phyloP scores from a whole-genome alignment of 1,140 invertebrate species.

The Battus philenor region DNA sequence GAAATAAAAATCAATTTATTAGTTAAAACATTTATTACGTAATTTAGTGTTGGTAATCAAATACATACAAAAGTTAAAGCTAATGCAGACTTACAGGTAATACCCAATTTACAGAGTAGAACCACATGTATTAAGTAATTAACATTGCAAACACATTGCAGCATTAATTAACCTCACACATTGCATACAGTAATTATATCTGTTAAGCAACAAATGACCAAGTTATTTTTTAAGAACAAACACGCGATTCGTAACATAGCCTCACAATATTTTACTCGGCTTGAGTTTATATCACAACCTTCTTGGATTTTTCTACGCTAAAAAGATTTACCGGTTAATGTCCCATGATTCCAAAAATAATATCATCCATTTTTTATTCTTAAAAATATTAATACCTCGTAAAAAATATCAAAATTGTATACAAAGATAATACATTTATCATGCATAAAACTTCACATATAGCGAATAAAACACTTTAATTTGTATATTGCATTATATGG shows the following conservation, averaged over 20 bases:
- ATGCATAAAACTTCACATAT: constrained; percentile 5
- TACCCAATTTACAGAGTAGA: constrained; percentile 8
- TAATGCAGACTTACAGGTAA: constrained; percentile 38
- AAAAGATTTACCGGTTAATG: constrained; percentile 3
- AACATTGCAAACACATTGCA: constrained; percentile 16
- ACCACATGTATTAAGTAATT: constrained; percentile 6
- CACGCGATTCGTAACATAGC: constrained; percentile 24
- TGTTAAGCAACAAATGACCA: constrained; percentile 2
- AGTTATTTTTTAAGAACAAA: not conserved
- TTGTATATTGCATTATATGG: constrained; percentile 27
- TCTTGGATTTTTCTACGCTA: constrained; percentile 9
- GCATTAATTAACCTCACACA: constrained; percentile 2
- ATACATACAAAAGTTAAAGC: constrained; percentile 49
- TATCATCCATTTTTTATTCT: not conserved
- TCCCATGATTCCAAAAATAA: constrained; percentile 7
- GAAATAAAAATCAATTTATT: too few species aligned
- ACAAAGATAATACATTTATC: constrained; percentile 6
- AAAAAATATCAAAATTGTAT: constrained; percentile 6
- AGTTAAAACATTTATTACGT: constrained; percentile 24
- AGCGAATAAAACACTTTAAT: constrained; percentile 1
- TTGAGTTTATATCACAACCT: constrained; percentile 9
- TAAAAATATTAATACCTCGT: constrained; percentile 6
- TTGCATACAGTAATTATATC: constrained; percentile 1
- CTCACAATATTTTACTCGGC: constrained; percentile 21
- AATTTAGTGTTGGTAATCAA: constrained; percentile 25